A percentile compares a stretch with the other conserved stretches of the same genome.
These are phyloP conservation scores for Nudaria mundana DNA, from an alignment of 2,888 invertebrate genomes.

Conservation along the genomic window DNA sequence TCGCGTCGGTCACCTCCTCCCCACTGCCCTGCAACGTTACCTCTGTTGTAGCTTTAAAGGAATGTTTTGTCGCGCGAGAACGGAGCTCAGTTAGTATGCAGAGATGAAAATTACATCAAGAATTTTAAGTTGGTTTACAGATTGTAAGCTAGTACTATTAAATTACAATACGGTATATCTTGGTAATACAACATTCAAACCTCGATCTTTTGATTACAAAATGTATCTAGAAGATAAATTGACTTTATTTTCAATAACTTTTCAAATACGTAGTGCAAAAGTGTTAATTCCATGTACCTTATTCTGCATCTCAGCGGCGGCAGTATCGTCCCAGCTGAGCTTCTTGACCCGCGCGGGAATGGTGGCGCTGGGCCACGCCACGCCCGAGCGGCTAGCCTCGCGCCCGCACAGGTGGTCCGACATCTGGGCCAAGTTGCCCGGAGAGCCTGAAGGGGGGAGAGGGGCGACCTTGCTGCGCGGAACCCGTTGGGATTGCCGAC, in stretches of 20 bases:
- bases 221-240: no score
- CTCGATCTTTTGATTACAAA: no score
- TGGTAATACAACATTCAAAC: background rate
- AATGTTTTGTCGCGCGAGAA: conserved; percentile 4
- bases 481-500: conserved; percentile 45
- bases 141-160: background rate
- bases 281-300: conserved; percentile 20
- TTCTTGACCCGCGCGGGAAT: conserved; percentile 88
- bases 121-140: background rate
- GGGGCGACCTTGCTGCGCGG: conserved; percentile 57
- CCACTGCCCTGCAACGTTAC: conserved; percentile 54
- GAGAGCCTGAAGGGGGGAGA: conserved; percentile 41
- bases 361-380: conserved; percentile 85
- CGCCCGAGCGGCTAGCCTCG: conserved; percentile 61
- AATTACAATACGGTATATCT: no score
- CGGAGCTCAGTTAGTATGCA: conserved; percentile 10
- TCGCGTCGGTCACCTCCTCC: conserved; percentile 55
- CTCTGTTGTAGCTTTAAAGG: conserved; percentile 32
- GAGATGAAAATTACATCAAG: conserved; percentile 9
- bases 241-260: no score
- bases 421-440: conserved; percentile 53
- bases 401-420: conserved; percentile 61
- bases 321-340: conserved; percentile 80
- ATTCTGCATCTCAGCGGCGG: conserved; percentile 15
- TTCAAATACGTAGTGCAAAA: no score